phyloP scores from a whole-genome alignment of 1,140 invertebrate genomes.

The Nephila pilipes region DNA sequence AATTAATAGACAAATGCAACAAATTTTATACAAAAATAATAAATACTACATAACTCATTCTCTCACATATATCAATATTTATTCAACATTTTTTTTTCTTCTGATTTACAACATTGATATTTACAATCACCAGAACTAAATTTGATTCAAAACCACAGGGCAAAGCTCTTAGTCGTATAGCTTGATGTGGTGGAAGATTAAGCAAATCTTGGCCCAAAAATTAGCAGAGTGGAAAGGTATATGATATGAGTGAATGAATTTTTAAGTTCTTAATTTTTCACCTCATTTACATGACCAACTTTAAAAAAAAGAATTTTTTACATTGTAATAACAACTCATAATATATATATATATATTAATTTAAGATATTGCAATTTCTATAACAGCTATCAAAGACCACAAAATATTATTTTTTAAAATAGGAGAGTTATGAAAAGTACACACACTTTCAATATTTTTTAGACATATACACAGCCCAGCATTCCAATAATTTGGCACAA shows the following conservation, averaged over 20 bases:
- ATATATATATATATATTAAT: not conserved
- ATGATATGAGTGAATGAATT: conserved; percentile 16
- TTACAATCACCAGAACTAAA: conserved; percentile 25
- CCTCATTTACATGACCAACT: not conserved
- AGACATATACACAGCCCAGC: too few relatives aligned
- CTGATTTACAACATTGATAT: conserved; percentile 12
- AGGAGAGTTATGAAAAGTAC: too few relatives aligned
- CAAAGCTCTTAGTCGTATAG: conserved; percentile 10
- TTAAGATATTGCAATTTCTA: not conserved
- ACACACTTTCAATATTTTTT: too few relatives aligned
- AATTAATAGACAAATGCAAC: too few relatives aligned
- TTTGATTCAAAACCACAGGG: conserved; percentile 12
- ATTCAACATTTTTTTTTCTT: not conserved
- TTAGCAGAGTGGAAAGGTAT: not conserved
- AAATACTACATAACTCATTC: too few relatives aligned
- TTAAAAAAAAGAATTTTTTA: not conserved
- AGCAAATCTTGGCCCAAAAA: not conserved
- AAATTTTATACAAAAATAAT: too few relatives aligned
- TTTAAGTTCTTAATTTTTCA: not conserved
- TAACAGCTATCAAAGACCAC: not conserved
- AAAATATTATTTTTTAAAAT: not conserved
- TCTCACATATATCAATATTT: not conserved
- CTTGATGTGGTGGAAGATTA: not conserved
- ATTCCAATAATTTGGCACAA: too few relatives aligned
- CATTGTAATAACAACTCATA: not conserved